Conservation (phyloP, 2,797 vertebrate species). For the Gila robusta region DNA sequence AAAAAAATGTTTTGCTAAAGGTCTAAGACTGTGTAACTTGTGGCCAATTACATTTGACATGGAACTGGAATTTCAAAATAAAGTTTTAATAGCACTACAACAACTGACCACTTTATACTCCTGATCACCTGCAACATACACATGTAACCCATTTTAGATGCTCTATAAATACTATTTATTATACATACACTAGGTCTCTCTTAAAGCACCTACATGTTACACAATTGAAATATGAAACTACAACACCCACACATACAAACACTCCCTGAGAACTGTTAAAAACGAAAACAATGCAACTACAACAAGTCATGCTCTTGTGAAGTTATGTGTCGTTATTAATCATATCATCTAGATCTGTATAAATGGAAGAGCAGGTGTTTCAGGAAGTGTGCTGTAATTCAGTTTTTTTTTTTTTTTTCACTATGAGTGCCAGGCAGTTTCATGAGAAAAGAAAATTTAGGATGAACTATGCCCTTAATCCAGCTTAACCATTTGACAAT, state of each 20-base stretch:
- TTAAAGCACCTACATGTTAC: not conserved
- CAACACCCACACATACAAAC: not conserved
- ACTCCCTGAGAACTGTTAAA: too few species aligned
- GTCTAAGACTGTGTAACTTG: not conserved
- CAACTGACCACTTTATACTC: not conserved
- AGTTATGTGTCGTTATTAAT: too few species aligned
- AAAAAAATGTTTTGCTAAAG: not conserved
- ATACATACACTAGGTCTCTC: not conserved
- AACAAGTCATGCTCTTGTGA: not conserved
- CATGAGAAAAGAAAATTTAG: not conserved
- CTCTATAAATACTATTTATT: not conserved
- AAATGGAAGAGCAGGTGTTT: not conserved
- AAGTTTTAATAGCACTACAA: not conserved
- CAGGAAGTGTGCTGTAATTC: not conserved
- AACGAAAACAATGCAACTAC: not conserved
- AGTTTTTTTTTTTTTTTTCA: not conserved
- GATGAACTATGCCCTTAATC: not conserved
- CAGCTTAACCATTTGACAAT: not conserved
- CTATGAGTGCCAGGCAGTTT: not conserved
- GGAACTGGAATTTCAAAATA: not conserved
- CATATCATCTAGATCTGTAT: not conserved
- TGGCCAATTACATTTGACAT: not conserved
- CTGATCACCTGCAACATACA: not conserved
- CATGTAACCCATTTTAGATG: not conserved
- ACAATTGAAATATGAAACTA: not conserved